These are phyloP conservation scores for Chirona hameri DNA, from an alignment of 2,888 invertebrate species.

Conservation along the genomic window DNA sequence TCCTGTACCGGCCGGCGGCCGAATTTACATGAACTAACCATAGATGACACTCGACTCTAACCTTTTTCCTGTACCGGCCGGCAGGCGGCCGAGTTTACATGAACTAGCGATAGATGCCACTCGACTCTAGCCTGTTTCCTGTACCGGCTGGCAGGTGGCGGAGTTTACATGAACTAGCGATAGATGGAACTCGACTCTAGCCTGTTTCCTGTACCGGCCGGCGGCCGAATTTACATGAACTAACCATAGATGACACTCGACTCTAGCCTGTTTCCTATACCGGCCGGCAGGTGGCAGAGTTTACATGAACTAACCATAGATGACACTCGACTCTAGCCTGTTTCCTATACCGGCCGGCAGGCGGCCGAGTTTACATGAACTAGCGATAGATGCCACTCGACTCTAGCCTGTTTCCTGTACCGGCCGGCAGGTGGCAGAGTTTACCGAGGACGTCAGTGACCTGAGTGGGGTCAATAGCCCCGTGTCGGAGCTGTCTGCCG, in stretches of 20 bases:
- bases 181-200: neutral
- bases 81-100: neutral
- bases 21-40: neutral
- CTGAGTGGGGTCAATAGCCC: conserved; percentile 32
- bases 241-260: neutral
- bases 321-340: neutral
- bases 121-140: neutral
- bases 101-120: neutral
- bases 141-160: neutral
- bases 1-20: neutral
- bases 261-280: neutral
- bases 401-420: neutral
- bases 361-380: no score
- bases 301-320: neutral
- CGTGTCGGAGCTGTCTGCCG: neutral
- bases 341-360: neutral
- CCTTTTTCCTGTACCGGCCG: neutral
- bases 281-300: neutral
- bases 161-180: neutral
- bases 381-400: no score
- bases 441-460: conserved; percentile 26
- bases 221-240: neutral
- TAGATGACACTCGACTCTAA: neutral
- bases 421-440: conserved; percentile 11
- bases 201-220: neutral